Base-by-base conservation (phyloP, 2,888 invertebrate species). In the Pachymerium ferrugineum region DNA sequence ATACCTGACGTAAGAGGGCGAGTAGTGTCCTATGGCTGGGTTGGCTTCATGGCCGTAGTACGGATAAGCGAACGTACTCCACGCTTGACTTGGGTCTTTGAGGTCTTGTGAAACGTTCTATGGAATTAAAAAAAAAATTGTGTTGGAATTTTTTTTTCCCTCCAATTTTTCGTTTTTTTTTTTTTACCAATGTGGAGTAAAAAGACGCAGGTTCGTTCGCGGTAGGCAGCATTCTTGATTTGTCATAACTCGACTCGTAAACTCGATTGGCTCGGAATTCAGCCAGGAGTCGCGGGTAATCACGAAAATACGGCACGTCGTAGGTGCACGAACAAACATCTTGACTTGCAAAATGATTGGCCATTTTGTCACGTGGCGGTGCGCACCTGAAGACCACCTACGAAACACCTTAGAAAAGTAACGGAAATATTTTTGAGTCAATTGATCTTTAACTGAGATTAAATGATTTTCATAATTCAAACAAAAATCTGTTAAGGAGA, bases 101-200 rank as follows among this genome's bases (percentile, higher is more conserved):
- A 62, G 62, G 25, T 62, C 62, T 28, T 62, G 62, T 6, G 62
- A 62, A 14, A 62, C 62, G 25, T 62, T 62, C 62, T 62, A 28
- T 12, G 12, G 28, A 10, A 25, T 10, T n/a, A 22, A 19, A 16
- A 54, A 16, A 19, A 6, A 19, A 19, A 22, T 54, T 47, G 19
- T 54, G 19, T n/a, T 19, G 10, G 47, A 10, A 10, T 16, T 19
- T 10, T n/a, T 54, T 54, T 54, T n/a, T n/a, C n/a, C n/a, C n/a
- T n/a, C n/a, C n/a, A n/a, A n/a, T n/a, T n/a, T n/a, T n/a, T n/a
- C n/a, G n/a, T n/a, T n/a, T n/a, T n/a, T 38, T 12, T 14, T 38
- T 14, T 12, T 94, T 90, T 87, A 96, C 96, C 91, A 96, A 83
- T 78, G 95, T 94, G 77, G 94, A 93, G 85, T 95, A 96, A 85